phyloP scores from a whole-genome alignment of 2,113 vertebrate species.

The Propithecus coquereli region DNA sequence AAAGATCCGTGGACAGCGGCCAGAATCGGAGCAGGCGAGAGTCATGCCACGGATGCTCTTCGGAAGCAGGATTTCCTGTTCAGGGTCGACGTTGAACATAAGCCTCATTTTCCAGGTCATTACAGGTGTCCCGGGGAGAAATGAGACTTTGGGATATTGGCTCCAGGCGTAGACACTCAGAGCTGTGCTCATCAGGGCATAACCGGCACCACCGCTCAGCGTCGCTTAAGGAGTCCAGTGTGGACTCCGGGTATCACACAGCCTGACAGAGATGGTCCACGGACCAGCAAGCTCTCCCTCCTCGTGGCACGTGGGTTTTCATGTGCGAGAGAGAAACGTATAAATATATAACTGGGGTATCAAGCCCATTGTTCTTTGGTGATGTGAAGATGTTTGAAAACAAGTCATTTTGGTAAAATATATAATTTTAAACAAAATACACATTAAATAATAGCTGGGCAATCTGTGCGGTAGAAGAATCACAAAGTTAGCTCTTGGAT shows the following conservation, averaged over 20 bases:
- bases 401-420: background rate
- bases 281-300: rapidly evolving
- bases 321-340: background rate
- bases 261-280: rapidly evolving
- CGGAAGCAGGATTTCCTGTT: background rate
- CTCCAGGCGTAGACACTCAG: rapidly evolving
- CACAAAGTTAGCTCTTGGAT: rapidly evolving
- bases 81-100: rapidly evolving
- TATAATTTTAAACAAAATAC: background rate
- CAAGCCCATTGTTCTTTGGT: too few relatives aligned
- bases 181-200: too few relatives aligned
- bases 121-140: background rate
- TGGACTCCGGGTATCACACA: rapidly evolving
- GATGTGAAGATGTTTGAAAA: background rate
- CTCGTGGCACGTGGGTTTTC: background rate
- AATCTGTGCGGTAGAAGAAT: background rate
- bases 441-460: rapidly evolving
- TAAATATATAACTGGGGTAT: rapidly evolving
- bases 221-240: rapidly evolving
- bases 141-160: rapidly evolving
- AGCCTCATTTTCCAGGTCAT: background rate
- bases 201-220: background rate
- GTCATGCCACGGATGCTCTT: rapidly evolving
- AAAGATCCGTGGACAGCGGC: background rate
- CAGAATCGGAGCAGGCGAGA: background rate